Evolutionary conservation across 1,140 invertebrate species (phyloP).

Genomic region (Chironomus striatipennis): DNA sequence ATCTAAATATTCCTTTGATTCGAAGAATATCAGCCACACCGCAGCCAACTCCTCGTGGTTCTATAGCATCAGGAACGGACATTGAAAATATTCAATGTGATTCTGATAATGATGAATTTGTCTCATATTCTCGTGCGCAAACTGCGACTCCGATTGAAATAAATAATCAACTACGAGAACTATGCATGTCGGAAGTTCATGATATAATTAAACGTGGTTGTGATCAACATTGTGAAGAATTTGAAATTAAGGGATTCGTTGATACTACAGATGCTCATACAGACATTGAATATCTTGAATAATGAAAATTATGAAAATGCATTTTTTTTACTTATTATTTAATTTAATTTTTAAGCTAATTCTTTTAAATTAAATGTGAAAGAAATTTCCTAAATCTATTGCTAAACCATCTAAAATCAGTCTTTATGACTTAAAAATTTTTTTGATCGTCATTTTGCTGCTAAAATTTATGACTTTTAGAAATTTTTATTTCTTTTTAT

Average conservation of each 20-base stretch:
- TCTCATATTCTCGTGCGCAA: slow-evolving; percentile 29
- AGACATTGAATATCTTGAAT: slow-evolving; percentile 45
- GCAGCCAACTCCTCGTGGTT: neutral
- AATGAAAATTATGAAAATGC: neutral
- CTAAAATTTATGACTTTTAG: neutral
- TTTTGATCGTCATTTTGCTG: slow-evolving; percentile 2
- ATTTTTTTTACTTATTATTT: neutral
- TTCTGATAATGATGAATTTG: slow-evolving; percentile 42
- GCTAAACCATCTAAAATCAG: too few relatives aligned
- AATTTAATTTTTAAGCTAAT: neutral
- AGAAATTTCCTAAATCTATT: too few relatives aligned
- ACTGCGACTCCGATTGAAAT: slow-evolving; percentile 34
- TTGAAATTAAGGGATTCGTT: slow-evolving; percentile 42
- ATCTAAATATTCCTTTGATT: neutral
- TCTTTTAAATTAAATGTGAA: too few relatives aligned
- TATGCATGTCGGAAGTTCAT: slow-evolving; percentile 40
- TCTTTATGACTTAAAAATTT: neutral
- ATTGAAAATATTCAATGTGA: slow-evolving; percentile 44
- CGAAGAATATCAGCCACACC: neutral
- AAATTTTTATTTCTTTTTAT: neutral
- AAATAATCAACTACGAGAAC: slow-evolving; percentile 39
- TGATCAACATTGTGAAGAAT: slow-evolving; percentile 41
- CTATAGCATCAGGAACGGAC: slow-evolving; percentile 37
- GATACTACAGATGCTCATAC: slow-evolving; percentile 38
- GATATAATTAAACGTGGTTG: slow-evolving; percentile 38